Conservation (phyloP, 2,888 invertebrate species). For the Drosophila ustulata region DNA sequence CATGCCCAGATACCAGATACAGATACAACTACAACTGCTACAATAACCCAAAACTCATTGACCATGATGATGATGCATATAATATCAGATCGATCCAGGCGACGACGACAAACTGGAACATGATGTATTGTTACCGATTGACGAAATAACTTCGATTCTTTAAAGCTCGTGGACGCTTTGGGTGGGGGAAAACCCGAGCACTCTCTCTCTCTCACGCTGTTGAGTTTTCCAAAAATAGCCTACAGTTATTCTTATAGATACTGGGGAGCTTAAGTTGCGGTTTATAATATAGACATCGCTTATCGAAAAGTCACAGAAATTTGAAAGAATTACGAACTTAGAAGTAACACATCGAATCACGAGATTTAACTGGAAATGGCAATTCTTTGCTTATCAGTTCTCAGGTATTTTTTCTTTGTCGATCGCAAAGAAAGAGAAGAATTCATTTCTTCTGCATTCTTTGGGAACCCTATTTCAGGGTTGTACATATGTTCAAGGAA, state of each 20-base stretch:
- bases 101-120: conserved; percentile 28
- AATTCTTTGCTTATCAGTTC: conserved; percentile 20
- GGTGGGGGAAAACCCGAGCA: conserved; percentile 18
- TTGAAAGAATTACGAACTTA: not conserved
- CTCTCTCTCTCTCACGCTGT: not conserved
- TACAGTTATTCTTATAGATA: conserved; percentile 34
- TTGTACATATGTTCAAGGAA: not conserved
- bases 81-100: conserved; percentile 37
- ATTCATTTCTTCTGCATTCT: not conserved
- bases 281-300: conserved; percentile 32
- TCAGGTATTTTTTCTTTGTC: not conserved
- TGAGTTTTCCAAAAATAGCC: conserved; percentile 15
- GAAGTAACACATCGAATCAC: conserved; percentile 26
- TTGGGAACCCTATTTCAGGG: too few relatives aligned
- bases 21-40: conserved; percentile 10
- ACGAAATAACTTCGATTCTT: conserved; percentile 36
- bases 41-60: conserved; percentile 52
- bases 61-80: conserved; percentile 75
- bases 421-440: not conserved
- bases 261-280: conserved; percentile 22
- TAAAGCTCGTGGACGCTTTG: not conserved
- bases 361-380: conserved; percentile 28
- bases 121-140: conserved; percentile 53
- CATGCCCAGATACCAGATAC: conserved; percentile 47
- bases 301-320: conserved; percentile 28